Evolutionary conservation across 2,888 invertebrate genomes (phyloP).

Genomic region (Acleris cristana): DNA sequence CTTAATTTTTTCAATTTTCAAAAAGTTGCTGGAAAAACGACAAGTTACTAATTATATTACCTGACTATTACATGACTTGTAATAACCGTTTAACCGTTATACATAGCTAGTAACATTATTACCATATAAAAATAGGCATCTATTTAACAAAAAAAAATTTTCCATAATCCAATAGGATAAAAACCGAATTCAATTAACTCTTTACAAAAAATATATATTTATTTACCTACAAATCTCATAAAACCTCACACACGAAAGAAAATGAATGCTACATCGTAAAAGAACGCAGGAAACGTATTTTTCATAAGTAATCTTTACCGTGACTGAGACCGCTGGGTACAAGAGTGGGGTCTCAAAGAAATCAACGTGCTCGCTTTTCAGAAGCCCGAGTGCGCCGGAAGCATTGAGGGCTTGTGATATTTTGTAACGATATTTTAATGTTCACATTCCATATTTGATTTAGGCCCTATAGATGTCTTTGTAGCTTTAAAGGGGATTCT

Average conservation of each 20-base stretch:
- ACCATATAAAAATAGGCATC: too few relatives aligned
- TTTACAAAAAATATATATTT: too few relatives aligned
- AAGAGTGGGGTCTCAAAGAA: constrained; percentile 13
- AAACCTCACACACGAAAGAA: constrained; percentile 3
- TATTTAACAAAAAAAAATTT: too few relatives aligned
- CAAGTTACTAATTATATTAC: too few relatives aligned
- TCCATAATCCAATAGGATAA: too few relatives aligned
- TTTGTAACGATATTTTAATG: constrained; percentile 33
- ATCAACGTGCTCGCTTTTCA: constrained; percentile 17
- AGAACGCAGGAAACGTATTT: constrained; percentile 5
- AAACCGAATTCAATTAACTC: too few relatives aligned
- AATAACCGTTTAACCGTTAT: too few relatives aligned
- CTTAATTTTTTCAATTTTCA: too few relatives aligned
- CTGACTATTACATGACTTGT: too few relatives aligned
- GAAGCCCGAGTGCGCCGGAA: constrained; percentile 12
- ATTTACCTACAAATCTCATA: background rate
- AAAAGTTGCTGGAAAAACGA: too few relatives aligned
- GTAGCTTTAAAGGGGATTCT: background rate
- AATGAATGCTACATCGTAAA: constrained; percentile 10
- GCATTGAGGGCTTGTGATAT: constrained; percentile 12
- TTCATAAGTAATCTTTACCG: constrained; percentile 8
- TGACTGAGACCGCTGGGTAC: background rate
- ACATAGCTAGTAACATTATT: too few relatives aligned
- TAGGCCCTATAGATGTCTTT: background rate
- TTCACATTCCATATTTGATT: background rate